phyloP scores from a whole-genome alignment of 2,888 invertebrate species.

The Acleris holmiana region DNA sequence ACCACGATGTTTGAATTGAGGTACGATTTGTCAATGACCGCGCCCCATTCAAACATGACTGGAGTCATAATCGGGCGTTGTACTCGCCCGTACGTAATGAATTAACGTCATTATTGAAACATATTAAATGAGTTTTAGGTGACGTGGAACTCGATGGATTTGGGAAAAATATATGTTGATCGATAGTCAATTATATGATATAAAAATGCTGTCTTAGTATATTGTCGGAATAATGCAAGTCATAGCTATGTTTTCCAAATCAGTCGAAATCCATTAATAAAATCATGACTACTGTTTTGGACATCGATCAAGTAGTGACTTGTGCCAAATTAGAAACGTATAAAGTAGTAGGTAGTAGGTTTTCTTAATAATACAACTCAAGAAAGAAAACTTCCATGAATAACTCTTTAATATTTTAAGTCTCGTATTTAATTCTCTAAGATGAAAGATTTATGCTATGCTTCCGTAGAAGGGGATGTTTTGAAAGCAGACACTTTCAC shows the following conservation, averaged over 20 bases:
- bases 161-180: neutral
- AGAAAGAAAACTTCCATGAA: too few species aligned
- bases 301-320: too few species aligned
- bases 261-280: too few species aligned
- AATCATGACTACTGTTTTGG: too few species aligned
- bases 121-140: neutral
- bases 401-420: neutral
- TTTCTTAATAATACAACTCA: too few species aligned
- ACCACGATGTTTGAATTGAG: neutral
- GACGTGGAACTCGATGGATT: neutral
- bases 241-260: too few species aligned
- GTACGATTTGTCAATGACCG: constrained; percentile 28
- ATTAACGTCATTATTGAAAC: constrained; percentile 11
- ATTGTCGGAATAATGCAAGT: too few species aligned
- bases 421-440: neutral
- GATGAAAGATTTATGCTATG: constrained; percentile 10
- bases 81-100: constrained; percentile 11
- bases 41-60: constrained; percentile 10
- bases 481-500: constrained; percentile 29
- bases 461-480: constrained; percentile 23
- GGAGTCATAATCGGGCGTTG: constrained; percentile 10
- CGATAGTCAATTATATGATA: too few species aligned
- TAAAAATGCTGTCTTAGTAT: too few species aligned
- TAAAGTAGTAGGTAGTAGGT: too few species aligned
- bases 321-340: too few species aligned